Evolutionary conservation across 2,113 vertebrate genomes (phyloP).

Genomic region (Eira barbara): DNA sequence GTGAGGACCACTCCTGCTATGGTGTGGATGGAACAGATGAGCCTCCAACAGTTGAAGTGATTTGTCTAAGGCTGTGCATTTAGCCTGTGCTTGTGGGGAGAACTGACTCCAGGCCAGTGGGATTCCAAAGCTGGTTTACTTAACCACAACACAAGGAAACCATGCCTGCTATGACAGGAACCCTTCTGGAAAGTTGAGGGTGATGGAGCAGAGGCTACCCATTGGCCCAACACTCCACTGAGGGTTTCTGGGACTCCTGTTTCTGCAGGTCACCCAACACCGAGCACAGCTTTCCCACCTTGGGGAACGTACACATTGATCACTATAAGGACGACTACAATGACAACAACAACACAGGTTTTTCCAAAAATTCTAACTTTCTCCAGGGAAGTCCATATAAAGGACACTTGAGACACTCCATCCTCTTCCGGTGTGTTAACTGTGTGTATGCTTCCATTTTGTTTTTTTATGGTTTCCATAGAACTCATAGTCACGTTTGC

Average conservation of each 20-base stretch:
- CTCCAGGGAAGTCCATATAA: neutral
- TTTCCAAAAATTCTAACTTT: neutral
- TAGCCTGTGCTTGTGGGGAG: neutral
- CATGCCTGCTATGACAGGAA: neutral
- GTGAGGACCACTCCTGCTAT: neutral
- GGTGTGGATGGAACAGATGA: neutral
- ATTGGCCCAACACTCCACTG: neutral
- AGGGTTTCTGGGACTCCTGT: neutral
- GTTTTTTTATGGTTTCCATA: neutral
- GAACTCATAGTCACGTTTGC: neutral
- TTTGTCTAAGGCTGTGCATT: neutral
- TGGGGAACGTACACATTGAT: neutral
- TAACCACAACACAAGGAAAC: neutral
- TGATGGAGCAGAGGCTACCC: neutral
- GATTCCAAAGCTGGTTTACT: neutral
- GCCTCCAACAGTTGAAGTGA: neutral
- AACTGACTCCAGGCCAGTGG: neutral
- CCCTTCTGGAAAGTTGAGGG: neutral
- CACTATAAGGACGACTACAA: rapidly evolving
- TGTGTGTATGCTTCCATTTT: neutral
- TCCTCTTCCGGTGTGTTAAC: neutral
- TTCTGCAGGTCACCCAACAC: neutral
- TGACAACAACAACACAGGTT: neutral
- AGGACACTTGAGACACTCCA: neutral
- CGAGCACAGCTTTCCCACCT: neutral